A percentile compares a stretch with the other conserved stretches of the same genome.
Conservation (phyloP, 2,113 vertebrate genomes). For the Chlorodrepanis virens region DNA sequence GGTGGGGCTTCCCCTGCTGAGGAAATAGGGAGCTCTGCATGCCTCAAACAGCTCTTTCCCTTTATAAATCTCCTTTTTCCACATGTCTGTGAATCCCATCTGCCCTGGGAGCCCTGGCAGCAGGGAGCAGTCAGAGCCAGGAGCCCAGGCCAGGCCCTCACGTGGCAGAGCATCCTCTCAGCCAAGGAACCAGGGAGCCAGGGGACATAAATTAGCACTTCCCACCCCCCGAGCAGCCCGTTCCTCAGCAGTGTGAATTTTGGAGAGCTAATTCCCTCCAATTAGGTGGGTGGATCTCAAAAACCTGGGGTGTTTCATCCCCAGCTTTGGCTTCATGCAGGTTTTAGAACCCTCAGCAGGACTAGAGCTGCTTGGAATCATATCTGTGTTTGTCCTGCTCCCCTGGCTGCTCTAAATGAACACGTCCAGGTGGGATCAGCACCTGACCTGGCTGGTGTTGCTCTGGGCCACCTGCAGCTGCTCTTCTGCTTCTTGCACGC, state of each 20-base stretch:
- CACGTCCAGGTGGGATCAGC: neutral
- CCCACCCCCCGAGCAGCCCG: neutral
- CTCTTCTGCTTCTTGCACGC: neutral
- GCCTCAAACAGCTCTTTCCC: neutral
- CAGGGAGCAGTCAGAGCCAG: neutral
- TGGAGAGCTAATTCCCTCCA: neutral
- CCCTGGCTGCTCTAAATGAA: neutral
- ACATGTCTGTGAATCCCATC: fast-evolving
- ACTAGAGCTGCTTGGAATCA: neutral
- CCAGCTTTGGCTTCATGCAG: neutral
- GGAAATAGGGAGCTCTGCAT: neutral
- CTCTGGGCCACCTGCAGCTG: neutral
- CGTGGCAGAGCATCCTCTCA: neutral
- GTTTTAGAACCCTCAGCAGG: neutral
- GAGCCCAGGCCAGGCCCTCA: neutral
- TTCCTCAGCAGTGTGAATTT: neutral
- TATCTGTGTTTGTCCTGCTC: neutral
- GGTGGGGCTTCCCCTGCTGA: neutral
- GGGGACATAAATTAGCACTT: neutral
- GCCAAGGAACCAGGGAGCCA: neutral
- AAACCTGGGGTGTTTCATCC: neutral
- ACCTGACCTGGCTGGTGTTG: neutral
- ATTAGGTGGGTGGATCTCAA: neutral
- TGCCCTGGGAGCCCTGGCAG: neutral
- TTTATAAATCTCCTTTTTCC: neutral